A percentile compares a stretch with the other conserved stretches of the same genome.
These are phyloP conservation scores for Galerucella pusilla DNA, from an alignment of 2,888 invertebrate genomes.

Conservation along the genomic window DNA sequence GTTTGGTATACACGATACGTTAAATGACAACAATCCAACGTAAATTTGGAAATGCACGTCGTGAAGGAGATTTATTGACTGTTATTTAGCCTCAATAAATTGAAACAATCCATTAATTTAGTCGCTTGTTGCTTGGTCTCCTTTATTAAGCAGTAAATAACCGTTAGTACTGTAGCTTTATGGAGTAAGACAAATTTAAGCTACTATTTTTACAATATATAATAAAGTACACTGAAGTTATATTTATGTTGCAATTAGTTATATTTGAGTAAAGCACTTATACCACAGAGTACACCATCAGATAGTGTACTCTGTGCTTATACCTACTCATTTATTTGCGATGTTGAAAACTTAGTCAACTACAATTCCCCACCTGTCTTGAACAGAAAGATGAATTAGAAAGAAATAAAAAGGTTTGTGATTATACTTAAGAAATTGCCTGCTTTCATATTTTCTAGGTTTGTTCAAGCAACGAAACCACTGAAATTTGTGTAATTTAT, in stretches of 20 bases:
- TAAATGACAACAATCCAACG: constrained; percentile 13
- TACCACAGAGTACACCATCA: too few species aligned
- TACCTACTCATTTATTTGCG: too few species aligned
- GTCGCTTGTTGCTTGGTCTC: constrained; percentile 47
- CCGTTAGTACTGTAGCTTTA: constrained; percentile 24
- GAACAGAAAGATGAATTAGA: too few species aligned
- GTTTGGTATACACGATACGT: background rate
- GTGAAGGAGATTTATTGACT: constrained; percentile 64
- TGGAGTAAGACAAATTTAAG: background rate
- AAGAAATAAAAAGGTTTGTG: too few species aligned
- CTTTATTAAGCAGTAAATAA: constrained; percentile 49
- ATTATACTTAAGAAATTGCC: too few species aligned
- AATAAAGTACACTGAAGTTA: background rate
- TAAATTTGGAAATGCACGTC: constrained; percentile 49
- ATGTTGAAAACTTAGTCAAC: too few species aligned
- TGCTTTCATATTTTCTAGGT: too few species aligned
- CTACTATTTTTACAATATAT: background rate
- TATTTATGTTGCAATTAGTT: background rate
- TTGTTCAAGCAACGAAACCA: too few species aligned
- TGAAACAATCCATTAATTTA: constrained; percentile 65
- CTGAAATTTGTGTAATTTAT: too few species aligned
- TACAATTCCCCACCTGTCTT: too few species aligned
- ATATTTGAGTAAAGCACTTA: too few species aligned
- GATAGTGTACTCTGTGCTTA: too few species aligned
- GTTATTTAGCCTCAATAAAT: constrained; percentile 65